These are phyloP conservation scores for Ciconia boyciana DNA, from an alignment of 2,113 vertebrate genomes.

Conservation along the genomic window DNA sequence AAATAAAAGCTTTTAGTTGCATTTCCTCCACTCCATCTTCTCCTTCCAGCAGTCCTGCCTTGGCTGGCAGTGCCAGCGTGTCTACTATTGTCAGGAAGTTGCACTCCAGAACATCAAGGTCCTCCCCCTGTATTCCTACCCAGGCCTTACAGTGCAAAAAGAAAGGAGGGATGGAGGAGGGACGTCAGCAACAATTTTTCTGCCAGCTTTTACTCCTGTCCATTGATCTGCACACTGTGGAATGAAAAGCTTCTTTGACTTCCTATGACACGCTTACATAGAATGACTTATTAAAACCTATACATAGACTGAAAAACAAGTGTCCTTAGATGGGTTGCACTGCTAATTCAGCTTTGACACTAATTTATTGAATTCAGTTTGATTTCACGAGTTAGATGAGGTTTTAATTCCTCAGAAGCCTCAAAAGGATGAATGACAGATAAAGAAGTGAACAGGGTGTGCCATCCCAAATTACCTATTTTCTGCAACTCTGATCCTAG, in stretches of 20 bases:
- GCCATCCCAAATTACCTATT: neutral
- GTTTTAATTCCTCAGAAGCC: neutral
- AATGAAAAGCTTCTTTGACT: neutral
- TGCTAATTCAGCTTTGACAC: neutral
- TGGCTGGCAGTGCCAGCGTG: neutral
- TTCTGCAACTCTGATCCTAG: neutral
- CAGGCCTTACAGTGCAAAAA: neutral
- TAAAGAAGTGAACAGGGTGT: neutral
- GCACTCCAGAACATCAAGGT: neutral
- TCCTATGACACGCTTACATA: fast-evolving
- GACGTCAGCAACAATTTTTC: neutral
- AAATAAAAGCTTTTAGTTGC: neutral
- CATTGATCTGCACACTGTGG: neutral
- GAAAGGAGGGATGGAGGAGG: neutral
- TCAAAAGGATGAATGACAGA: neutral
- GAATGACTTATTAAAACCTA: neutral
- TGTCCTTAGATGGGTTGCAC: neutral
- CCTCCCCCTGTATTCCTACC: neutral
- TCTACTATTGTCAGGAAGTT: neutral
- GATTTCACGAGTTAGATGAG: neutral
- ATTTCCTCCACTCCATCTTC: neutral
- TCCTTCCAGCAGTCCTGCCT: neutral
- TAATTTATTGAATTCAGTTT: neutral
- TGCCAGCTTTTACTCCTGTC: neutral
- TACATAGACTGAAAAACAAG: neutral